Conservation (phyloP, 2,888 invertebrate genomes). For the Cerceris rybyensis region DNA sequence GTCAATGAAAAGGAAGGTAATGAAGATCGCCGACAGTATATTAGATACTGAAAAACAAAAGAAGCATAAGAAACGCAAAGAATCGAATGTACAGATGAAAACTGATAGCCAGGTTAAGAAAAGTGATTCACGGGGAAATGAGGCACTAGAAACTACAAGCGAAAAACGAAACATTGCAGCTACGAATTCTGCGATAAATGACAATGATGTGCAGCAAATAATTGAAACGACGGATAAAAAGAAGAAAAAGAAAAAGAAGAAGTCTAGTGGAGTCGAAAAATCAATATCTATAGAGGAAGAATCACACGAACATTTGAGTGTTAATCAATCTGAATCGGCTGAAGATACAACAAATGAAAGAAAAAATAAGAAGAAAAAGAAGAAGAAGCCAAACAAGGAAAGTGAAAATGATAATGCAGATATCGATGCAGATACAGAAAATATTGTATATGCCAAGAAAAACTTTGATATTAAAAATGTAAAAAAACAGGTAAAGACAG, state of each 20-base stretch:
- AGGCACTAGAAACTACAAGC: slow-evolving; percentile 3
- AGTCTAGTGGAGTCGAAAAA: too few relatives aligned
- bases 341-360: background rate
- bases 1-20: slow-evolving; percentile 16
- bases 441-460: background rate
- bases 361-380: slow-evolving; percentile 5
- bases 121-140: slow-evolving; percentile 1
- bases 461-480: slow-evolving; percentile 2
- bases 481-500: background rate
- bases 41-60: slow-evolving; percentile 23
- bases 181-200: background rate
- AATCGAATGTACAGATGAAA: background rate
- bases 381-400: slow-evolving; percentile 22
- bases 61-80: slow-evolving; percentile 61
- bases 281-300: too few relatives aligned
- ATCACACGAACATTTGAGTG: too few relatives aligned
- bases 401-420: background rate
- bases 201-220: slow-evolving; percentile 2
- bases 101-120: background rate
- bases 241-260: background rate
- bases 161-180: background rate
- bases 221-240: background rate
- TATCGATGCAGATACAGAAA: background rate
- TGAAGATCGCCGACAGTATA: slow-evolving; percentile 23
- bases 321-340: too few relatives aligned